Conservation (phyloP, 53 echinoderm and acorn worm genomes). For the Henricia sp. region DNA sequence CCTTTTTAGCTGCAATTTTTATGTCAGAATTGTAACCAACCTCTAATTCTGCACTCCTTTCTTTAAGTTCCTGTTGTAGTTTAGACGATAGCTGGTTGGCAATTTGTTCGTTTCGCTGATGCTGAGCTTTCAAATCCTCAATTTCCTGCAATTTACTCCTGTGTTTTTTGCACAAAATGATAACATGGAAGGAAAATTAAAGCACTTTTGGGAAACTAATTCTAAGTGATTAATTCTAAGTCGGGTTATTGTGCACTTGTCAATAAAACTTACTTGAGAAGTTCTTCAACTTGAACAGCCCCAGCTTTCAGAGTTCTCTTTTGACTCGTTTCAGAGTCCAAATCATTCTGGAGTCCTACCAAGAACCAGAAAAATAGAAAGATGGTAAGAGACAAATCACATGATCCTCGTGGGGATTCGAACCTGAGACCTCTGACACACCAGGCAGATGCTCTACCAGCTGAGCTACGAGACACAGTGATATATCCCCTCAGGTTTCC, state of each 20-base stretch:
- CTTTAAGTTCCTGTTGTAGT: slow-evolving; percentile 78
- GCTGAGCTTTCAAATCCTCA: slow-evolving; percentile 71
- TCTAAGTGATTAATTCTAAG: too few relatives aligned
- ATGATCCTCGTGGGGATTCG: too few relatives aligned
- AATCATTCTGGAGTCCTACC: slow-evolving; percentile 67
- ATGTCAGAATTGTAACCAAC: too few relatives aligned
- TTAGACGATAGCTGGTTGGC: slow-evolving; percentile 74
- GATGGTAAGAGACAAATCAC: too few relatives aligned
- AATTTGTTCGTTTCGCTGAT: slow-evolving; percentile 71
- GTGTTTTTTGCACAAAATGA: background rate
- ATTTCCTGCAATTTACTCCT: slow-evolving; percentile 86
- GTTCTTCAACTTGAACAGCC: slow-evolving; percentile 69
- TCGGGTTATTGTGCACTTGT: too few relatives aligned
- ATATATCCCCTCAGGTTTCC: too few relatives aligned
- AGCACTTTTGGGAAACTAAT: too few relatives aligned
- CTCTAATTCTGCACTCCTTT: slow-evolving; percentile 76
- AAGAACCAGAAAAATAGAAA: background rate
- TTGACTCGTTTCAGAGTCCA: slow-evolving; percentile 55
- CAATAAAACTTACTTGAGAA: slow-evolving; percentile 66
- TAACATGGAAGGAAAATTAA: background rate
- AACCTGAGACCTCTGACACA: too few relatives aligned
- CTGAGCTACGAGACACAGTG: too few relatives aligned
- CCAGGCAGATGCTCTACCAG: too few relatives aligned
- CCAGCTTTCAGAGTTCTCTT: slow-evolving; percentile 62
- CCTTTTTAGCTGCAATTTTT: too few relatives aligned